These are phyloP conservation scores for Hydriomena furcata DNA, from an alignment of 2,888 invertebrate species.

Conservation along the genomic window DNA sequence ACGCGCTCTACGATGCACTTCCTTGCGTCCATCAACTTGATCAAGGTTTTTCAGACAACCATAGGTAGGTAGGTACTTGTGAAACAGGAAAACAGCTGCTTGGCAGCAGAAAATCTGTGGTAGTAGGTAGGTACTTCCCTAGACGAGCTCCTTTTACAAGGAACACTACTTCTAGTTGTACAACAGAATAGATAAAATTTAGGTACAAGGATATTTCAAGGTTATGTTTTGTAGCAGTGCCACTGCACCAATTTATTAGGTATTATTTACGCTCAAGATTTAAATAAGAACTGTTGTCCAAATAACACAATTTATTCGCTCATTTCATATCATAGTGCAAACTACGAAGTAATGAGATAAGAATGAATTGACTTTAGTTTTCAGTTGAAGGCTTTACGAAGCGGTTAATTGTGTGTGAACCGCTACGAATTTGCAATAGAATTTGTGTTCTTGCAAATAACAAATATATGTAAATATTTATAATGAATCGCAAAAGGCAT, in stretches of 20 bases:
- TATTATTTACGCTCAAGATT: slow-evolving; percentile 5
- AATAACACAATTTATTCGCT: slow-evolving; percentile 36
- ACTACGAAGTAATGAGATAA: slow-evolving; percentile 33
- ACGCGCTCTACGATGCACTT: too few species aligned
- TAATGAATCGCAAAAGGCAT: background rate
- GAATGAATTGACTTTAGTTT: slow-evolving; percentile 18
- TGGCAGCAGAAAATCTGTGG: too few species aligned
- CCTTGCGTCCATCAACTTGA: too few species aligned
- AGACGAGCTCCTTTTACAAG: too few species aligned
- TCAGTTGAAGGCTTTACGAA: slow-evolving; percentile 15
- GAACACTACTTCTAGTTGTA: too few species aligned
- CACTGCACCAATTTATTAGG: background rate
- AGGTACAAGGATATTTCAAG: slow-evolving; percentile 9
- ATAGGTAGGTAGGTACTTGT: too few species aligned
- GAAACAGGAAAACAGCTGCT: too few species aligned
- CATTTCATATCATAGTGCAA: slow-evolving; percentile 48
- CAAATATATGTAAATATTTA: background rate
- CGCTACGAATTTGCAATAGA: background rate
- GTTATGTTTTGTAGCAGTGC: background rate
- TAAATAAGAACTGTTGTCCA: slow-evolving; percentile 29
- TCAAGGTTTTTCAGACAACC: too few species aligned
- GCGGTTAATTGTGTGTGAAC: slow-evolving; percentile 8
- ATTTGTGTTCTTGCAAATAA: background rate
- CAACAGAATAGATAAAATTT: background rate
- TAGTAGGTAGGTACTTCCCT: too few species aligned